Conservation (phyloP, 2,797 vertebrate genomes). For the Enteromius argenteus region DNA sequence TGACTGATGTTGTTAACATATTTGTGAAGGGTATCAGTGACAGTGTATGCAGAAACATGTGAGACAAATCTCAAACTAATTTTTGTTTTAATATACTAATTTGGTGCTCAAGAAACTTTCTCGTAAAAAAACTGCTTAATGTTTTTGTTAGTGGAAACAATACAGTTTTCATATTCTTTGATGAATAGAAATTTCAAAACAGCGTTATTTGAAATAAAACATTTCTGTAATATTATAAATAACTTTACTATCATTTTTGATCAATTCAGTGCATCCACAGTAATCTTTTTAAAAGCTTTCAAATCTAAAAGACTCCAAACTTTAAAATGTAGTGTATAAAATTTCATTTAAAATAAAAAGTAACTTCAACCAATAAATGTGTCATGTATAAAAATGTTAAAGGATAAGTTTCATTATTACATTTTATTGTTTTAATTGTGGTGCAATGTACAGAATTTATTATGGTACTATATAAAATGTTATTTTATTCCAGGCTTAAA, state of each 20-base stretch:
- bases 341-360: neutral
- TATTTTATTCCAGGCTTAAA: neutral
- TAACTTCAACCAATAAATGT: neutral
- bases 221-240: neutral
- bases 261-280: neutral
- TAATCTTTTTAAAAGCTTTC: neutral
- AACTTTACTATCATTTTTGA: neutral
- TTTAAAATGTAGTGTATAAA: neutral
- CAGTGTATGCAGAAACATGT: slow-evolving; percentile 23
- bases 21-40: neutral
- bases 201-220: neutral
- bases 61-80: neutral
- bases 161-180: neutral
- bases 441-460: neutral
- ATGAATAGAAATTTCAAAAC: neutral
- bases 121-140: neutral
- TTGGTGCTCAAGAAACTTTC: neutral
- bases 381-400: neutral
- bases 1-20: slow-evolving; percentile 17
- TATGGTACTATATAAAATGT: neutral
- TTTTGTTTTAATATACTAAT: neutral
- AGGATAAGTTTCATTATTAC: neutral
- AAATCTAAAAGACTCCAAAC: neutral
- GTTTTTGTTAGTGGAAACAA: neutral
- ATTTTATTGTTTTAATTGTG: neutral